Percentiles rank a stretch among this genome's conserved stretches.
phyloP scores from a whole-genome alignment of 1,140 invertebrate species.

The Lasaia peninsularis region DNA sequence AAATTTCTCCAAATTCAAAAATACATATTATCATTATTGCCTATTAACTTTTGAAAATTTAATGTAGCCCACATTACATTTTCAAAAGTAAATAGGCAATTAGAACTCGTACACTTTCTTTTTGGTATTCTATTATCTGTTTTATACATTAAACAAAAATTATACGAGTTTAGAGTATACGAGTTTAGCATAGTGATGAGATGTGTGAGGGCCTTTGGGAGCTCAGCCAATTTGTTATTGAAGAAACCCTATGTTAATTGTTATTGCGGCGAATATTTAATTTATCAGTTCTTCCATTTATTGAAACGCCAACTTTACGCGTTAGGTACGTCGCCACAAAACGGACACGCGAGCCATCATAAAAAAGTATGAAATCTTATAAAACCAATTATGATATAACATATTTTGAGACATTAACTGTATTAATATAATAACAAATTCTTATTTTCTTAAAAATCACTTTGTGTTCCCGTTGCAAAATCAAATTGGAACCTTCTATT shows the following conservation, averaged over 20 bases:
- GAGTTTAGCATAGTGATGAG: neutral
- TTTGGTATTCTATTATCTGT: no score
- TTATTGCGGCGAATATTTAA: conserved; percentile 50
- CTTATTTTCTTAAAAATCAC: conserved; percentile 21
- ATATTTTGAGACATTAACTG: conserved; percentile 44
- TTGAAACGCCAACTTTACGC: conserved; percentile 25
- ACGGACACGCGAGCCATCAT: conserved; percentile 43
- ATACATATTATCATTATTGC: no score
- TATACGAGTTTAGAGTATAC: no score
- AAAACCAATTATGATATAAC: conserved; percentile 40
- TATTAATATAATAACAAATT: conserved; percentile 37
- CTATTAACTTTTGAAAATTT: no score
- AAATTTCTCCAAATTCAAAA: no score
- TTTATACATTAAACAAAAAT: no score
- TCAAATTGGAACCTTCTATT: neutral
- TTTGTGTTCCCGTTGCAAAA: neutral
- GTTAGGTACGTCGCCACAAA: conserved; percentile 27
- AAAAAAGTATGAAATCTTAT: conserved; percentile 40
- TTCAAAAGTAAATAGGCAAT: no score
- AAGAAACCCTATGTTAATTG: conserved; percentile 25
- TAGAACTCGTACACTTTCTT: no score
- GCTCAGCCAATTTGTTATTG: conserved; percentile 10
- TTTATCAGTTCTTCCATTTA: conserved; percentile 67
- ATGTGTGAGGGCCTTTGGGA: neutral
- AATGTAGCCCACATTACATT: no score